Base-by-base conservation (phyloP, 2,888 invertebrate species). In the Toxonevra muliebris region DNA sequence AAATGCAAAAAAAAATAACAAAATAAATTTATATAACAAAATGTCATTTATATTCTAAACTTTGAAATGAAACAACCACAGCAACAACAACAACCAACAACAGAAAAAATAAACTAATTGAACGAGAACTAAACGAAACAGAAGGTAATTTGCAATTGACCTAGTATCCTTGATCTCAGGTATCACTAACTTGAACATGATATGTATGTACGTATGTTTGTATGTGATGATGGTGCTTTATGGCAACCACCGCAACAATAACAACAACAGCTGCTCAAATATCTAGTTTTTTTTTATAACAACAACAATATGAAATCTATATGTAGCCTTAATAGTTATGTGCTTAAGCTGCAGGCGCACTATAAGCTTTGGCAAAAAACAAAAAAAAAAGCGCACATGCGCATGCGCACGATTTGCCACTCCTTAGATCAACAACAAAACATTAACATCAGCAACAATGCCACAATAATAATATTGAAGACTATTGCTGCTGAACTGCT, bases 91-190 rank as follows among this genome's bases (percentile, higher is more conserved):
- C 4, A 54, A 19, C n/a, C 57, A 57, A 40, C 57, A 57, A 40
- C 9, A 4, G 55, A 4, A 2, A 54, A 19, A 30, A 30, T 30
- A 30, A 30, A 30, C 2, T 30, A 30, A 30, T 30, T 30, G 30
- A 30, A 30, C 30, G 2, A 30, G 7, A 30, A 30, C 30, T 30
- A 30, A 30, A 30, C 30, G 30, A 30, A 30, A 30, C 30, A 30
- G 30, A 30, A 30, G 30, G 30, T 19, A 59, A 19, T 45, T 59
- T 42, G 43, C 53, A 66, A 54, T 66, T 66, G 66, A 66, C 66
- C 66, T 17, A 42, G 17, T 61, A 66, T 66, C 66, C 66, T 66
- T 66, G 66, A 66, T 66, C 66, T 66, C 65, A 15, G 48, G 12
- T 15, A 2, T n/a, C 15, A 15, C 12, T 48, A 48, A 2, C 54